Evolutionary conservation across 2,113 vertebrate species (phyloP).

Genomic region (Pedionomus torquatus): DNA sequence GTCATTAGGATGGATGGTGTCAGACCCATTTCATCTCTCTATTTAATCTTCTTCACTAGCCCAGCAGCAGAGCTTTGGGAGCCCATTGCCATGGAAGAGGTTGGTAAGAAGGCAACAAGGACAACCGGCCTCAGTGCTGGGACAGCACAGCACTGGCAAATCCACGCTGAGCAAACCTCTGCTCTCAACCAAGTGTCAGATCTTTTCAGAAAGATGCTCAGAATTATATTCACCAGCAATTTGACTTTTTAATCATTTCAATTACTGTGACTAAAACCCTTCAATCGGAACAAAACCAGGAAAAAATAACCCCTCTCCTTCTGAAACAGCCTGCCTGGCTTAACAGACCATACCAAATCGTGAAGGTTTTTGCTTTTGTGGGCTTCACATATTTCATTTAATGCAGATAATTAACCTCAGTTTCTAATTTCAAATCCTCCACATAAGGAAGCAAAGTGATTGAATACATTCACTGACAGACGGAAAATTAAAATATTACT

Average conservation of each 20-base stretch:
- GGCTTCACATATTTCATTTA: slow-evolving; percentile 61
- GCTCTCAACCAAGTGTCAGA: background rate
- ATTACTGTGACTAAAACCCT: slow-evolving; percentile 70
- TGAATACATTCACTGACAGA: slow-evolving; percentile 58
- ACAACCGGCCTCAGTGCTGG: fast-evolving
- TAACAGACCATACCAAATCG: slow-evolving; percentile 61
- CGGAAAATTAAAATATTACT: slow-evolving; percentile 63
- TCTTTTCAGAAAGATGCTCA: slow-evolving; percentile 15
- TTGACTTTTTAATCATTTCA: slow-evolving; percentile 71
- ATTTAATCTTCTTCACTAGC: background rate
- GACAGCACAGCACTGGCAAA: background rate
- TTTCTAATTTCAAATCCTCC: slow-evolving; percentile 68
- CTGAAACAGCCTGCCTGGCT: slow-evolving; percentile 44
- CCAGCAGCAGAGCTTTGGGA: background rate
- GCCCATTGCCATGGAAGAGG: background rate
- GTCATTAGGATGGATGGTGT: background rate
- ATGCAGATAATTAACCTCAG: slow-evolving; percentile 71
- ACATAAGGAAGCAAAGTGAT: slow-evolving; percentile 20
- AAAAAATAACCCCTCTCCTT: slow-evolving; percentile 47
- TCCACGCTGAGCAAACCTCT: background rate
- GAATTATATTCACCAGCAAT: slow-evolving; percentile 40
- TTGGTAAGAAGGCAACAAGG: background rate
- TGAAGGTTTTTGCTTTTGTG: slow-evolving; percentile 60
- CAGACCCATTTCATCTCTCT: background rate
- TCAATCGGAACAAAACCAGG: slow-evolving; percentile 47